Conservation (phyloP, 1,140 invertebrate genomes). For the Drosophila ogumai region DNA sequence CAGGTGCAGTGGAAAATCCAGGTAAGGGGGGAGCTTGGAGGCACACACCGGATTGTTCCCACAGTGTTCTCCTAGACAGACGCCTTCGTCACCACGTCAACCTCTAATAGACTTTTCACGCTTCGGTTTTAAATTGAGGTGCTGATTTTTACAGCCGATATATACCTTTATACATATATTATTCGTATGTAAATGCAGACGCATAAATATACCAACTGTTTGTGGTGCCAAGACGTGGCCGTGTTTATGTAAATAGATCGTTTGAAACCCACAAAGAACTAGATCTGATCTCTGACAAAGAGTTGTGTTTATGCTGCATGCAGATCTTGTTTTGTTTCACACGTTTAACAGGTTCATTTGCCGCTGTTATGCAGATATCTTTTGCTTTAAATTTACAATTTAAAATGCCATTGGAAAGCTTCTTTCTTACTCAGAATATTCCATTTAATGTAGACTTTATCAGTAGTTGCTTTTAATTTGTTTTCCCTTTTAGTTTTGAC, state of each 20-base stretch:
- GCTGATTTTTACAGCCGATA: conserved; percentile 75
- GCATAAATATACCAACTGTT: conserved; percentile 16
- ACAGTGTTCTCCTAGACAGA: conserved; percentile 61
- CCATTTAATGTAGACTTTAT: not conserved
- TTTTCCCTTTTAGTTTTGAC: conserved; percentile 54
- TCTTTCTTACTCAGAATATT: not conserved
- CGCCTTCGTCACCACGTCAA: conserved; percentile 49
- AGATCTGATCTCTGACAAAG: conserved; percentile 26
- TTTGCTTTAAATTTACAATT: not conserved
- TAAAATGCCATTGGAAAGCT: not conserved
- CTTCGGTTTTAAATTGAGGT: conserved; percentile 79
- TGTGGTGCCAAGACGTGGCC: conserved; percentile 20
- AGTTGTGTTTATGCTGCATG: conserved; percentile 14
- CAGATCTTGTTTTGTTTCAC: conserved; percentile 25
- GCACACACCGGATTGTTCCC: conserved; percentile 77
- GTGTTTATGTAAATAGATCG: conserved; percentile 41
- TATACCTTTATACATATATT: conserved; percentile 30
- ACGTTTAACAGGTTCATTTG: conserved; percentile 15
- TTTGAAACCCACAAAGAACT: conserved; percentile 17
- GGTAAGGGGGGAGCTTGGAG: conserved; percentile 14
- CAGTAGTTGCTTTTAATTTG: not conserved
- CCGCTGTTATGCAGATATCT: not conserved
- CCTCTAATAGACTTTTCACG: conserved; percentile 79
- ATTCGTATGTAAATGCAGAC: conserved; percentile 23
- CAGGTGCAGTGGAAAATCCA: conserved; percentile 63